A percentile compares a stretch with the other conserved stretches of the same genome.
Evolutionary conservation across 2,888 invertebrate genomes (phyloP).

Genomic region (Drosophila quinaria): DNA sequence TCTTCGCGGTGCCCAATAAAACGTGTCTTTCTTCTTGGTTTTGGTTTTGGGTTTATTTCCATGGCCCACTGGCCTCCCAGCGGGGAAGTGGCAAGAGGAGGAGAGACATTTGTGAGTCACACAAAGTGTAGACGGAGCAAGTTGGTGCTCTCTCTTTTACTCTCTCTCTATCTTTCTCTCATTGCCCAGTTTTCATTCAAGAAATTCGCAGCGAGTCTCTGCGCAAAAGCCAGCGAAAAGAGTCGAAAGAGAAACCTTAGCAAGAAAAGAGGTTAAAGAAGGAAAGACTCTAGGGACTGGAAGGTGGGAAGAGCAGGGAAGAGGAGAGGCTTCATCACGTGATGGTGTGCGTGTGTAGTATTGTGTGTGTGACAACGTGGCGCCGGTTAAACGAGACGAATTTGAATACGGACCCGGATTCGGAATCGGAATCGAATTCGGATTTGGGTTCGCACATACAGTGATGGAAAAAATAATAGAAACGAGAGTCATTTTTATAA

Average conservation of each 20-base stretch:
- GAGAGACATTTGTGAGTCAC: slow-evolving; percentile 9
- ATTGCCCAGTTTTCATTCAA: slow-evolving; percentile 69
- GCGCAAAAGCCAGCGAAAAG: slow-evolving; percentile 60
- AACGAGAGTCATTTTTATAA: too few relatives aligned
- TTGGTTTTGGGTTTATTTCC: slow-evolving; percentile 17
- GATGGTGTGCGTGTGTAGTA: slow-evolving; percentile 47
- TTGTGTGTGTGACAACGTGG: slow-evolving; percentile 69
- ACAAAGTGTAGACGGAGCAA: not conserved
- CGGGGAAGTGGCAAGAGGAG: not conserved
- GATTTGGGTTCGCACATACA: slow-evolving; percentile 4
- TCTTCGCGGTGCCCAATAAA: not conserved
- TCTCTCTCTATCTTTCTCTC: slow-evolving; percentile 30
- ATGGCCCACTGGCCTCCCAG: slow-evolving; percentile 3
- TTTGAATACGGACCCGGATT: slow-evolving; percentile 18
- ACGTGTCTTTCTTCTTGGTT: not conserved
- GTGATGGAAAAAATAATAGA: too few relatives aligned
- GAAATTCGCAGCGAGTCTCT: slow-evolving; percentile 52
- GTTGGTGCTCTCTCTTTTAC: not conserved
- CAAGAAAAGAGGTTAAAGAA: slow-evolving; percentile 12
- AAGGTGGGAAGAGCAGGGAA: not conserved
- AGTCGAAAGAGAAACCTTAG: slow-evolving; percentile 70
- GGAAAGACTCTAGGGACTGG: not conserved
- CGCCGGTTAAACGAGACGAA: slow-evolving; percentile 69
- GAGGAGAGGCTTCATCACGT: slow-evolving; percentile 59
- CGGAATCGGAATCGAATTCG: slow-evolving; percentile 16